These are phyloP conservation scores for Pseudopleuronectes americanus DNA, from an alignment of 2,797 vertebrate genomes.

Conservation along the genomic window DNA sequence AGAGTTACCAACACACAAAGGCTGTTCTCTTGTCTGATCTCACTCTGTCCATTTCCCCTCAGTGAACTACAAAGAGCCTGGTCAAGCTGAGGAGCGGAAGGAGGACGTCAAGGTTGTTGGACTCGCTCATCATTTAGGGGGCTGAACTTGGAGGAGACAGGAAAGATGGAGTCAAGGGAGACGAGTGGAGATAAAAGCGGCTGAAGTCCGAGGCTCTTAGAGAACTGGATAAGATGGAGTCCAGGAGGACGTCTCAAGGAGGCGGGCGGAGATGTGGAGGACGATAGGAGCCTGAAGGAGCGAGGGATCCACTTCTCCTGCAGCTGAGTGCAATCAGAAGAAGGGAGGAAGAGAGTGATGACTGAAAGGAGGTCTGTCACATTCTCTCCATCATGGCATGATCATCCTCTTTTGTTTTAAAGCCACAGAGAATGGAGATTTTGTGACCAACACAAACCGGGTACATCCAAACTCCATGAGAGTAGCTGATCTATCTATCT, in stretches of 20 bases:
- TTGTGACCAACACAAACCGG: not conserved
- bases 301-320: slow-evolving; percentile 43
- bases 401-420: slow-evolving; percentile 27
- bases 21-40: slow-evolving; percentile 32
- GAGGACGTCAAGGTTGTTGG: slow-evolving; percentile 58
- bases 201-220: slow-evolving; percentile 53
- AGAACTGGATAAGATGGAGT: slow-evolving; percentile 64
- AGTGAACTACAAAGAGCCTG: slow-evolving; percentile 55
- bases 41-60: slow-evolving; percentile 41
- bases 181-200: slow-evolving; percentile 61
- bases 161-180: slow-evolving; percentile 47
- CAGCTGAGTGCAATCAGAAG: slow-evolving; percentile 41
- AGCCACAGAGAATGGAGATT: slow-evolving; percentile 19
- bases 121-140: slow-evolving; percentile 21
- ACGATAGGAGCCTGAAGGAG: slow-evolving; percentile 60
- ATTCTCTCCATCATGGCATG: slow-evolving; percentile 23
- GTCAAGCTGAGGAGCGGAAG: slow-evolving; percentile 40
- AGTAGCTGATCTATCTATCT: not conserved
- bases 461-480: not conserved
- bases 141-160: slow-evolving; percentile 50
- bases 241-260: slow-evolving; percentile 67
- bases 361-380: slow-evolving; percentile 10
- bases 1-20: slow-evolving; percentile 24
- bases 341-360: slow-evolving; percentile 2
- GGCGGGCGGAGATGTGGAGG: slow-evolving; percentile 58